A percentile compares a stretch with the other conserved stretches of the same genome.
Conservation (phyloP, 2,888 invertebrate species). For the Coelogynopora nodosa region DNA sequence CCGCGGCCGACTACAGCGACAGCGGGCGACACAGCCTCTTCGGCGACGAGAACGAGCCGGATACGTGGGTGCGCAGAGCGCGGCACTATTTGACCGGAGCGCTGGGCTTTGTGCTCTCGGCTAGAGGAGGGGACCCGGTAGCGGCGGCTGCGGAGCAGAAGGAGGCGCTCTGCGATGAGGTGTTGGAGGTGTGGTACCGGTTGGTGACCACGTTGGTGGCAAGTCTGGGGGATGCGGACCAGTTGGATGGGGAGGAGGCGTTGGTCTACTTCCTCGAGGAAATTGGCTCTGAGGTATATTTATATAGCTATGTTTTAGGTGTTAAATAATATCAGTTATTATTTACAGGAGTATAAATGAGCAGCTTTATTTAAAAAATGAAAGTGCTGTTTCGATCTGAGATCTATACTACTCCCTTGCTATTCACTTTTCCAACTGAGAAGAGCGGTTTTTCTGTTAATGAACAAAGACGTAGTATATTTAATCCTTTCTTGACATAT, state of each 20-base stretch:
- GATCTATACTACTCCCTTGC: too few relatives aligned
- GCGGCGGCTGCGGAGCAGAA: background rate
- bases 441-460: too few relatives aligned
- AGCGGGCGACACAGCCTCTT: constrained; percentile 39
- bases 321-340: too few relatives aligned
- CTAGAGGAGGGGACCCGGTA: background rate
- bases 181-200: constrained; percentile 32
- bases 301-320: too few relatives aligned
- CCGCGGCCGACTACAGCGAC: constrained; percentile 31
- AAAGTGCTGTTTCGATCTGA: too few relatives aligned
- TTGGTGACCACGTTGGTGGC: constrained; percentile 29
- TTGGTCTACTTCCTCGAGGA: background rate
- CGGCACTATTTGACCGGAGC: constrained; percentile 22
- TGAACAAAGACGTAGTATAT: too few relatives aligned
- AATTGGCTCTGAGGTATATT: background rate
- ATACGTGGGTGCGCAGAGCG: constrained; percentile 6
- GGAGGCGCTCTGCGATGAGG: background rate
- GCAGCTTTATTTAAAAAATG: too few relatives aligned
- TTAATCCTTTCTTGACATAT: too few relatives aligned
- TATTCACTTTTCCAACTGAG: too few relatives aligned
- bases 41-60: constrained; percentile 38
- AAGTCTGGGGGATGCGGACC: constrained; percentile 21
- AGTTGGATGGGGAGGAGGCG: background rate
- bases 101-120: background rate
- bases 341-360: too few relatives aligned